These are phyloP conservation scores for Folsomia candida DNA, from an alignment of 2,888 invertebrate species.

Conservation along the genomic window DNA sequence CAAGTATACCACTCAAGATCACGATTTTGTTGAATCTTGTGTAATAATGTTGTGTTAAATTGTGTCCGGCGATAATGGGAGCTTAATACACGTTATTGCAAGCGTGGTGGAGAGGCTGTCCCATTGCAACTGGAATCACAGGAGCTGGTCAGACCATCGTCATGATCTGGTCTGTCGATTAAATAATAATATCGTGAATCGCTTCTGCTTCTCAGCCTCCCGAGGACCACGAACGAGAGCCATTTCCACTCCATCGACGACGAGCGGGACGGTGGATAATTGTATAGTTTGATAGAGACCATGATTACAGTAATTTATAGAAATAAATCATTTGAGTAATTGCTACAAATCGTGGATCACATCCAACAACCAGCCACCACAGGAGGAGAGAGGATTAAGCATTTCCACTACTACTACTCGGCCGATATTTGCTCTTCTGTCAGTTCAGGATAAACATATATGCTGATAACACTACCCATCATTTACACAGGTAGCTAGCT, in stretches of 20 bases:
- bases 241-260: not conserved
- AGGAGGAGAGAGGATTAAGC: constrained; percentile 21
- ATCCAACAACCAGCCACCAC: constrained; percentile 25
- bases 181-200: not conserved
- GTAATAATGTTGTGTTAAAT: not conserved
- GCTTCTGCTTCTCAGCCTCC: not conserved
- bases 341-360: constrained; percentile 36
- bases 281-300: constrained; percentile 48
- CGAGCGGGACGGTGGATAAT: constrained; percentile 32
- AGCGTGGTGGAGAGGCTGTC: constrained; percentile 5
- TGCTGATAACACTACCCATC: not conserved
- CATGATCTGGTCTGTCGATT: not conserved
- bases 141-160: not conserved
- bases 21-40: not conserved
- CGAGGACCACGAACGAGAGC: not conserved
- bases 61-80: not conserved
- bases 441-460: constrained; percentile 4
- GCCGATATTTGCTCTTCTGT: constrained; percentile 18
- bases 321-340: constrained; percentile 50
- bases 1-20: not conserved
- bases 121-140: constrained; percentile 5
- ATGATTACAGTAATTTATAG: constrained; percentile 51
- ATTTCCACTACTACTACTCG: constrained; percentile 28
- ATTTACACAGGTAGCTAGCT: not conserved
- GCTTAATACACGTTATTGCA: too few species aligned